Conservation (phyloP, 2,113 vertebrate genomes). For the Grammomys dolichurus region DNA sequence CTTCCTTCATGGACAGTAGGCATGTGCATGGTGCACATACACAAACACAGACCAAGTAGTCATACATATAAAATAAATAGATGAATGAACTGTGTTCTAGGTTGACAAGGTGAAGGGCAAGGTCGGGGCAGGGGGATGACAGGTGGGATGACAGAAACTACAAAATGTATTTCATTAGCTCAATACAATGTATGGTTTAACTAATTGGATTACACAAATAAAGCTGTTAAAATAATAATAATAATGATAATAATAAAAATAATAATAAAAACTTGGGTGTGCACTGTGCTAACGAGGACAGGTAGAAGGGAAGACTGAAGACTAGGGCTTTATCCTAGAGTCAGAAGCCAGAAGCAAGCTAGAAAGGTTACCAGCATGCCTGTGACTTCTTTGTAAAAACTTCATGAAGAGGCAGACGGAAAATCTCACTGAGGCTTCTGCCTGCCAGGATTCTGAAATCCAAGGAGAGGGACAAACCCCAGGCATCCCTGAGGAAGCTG, state of each 20-base stretch:
- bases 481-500: conserved; percentile 29
- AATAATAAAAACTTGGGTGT: conserved; percentile 45
- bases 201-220: conserved; percentile 84
- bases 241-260: not conserved
- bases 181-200: conserved; percentile 86
- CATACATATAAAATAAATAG: not conserved
- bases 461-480: not conserved
- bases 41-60: not conserved
- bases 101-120: conserved; percentile 80
- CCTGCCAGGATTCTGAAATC: conserved; percentile 67
- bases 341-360: conserved; percentile 23
- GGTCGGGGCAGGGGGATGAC: conserved; percentile 79
- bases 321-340: not conserved
- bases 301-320: not conserved
- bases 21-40: too few relatives aligned
- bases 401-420: not conserved
- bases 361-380: not conserved
- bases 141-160: conserved; percentile 71
- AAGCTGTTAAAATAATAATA: conserved; percentile 83
- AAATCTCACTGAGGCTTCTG: not conserved
- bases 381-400: not conserved
- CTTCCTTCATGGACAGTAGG: not conserved
- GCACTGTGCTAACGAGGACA: conserved; percentile 17
- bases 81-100: conserved; percentile 53
- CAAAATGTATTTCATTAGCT: conserved; percentile 85